Conservation (phyloP, 2,797 vertebrate species). For the Poliocrania exsul region DNA sequence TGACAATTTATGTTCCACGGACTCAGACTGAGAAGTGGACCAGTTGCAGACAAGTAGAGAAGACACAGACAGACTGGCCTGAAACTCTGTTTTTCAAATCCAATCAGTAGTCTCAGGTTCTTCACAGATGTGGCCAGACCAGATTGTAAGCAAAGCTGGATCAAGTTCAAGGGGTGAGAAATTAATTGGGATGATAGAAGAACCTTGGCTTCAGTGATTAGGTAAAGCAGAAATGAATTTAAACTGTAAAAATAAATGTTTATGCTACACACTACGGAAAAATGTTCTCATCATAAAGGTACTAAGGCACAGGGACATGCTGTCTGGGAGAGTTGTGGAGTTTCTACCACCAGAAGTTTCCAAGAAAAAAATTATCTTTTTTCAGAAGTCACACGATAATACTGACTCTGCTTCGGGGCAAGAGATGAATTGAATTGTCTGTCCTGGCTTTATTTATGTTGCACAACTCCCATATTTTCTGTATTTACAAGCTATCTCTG, state of each 20-base stretch:
- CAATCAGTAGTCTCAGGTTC: not conserved
- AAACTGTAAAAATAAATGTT: not conserved
- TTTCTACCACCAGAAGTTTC: not conserved
- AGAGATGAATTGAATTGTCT: not conserved
- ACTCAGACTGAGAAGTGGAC: not conserved
- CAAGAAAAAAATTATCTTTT: not conserved
- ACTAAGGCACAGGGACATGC: not conserved
- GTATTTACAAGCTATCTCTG: not conserved
- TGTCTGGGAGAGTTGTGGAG: not conserved
- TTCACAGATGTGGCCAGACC: not conserved
- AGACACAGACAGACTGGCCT: not conserved
- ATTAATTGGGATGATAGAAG: not conserved
- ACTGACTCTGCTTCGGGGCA: not conserved
- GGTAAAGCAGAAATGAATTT: not conserved
- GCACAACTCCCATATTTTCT: not conserved
- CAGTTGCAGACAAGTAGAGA: not conserved
- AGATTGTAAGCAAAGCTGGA: not conserved
- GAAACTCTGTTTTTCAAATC: not conserved
- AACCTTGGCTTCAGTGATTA: not conserved
- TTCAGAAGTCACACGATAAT: not conserved
- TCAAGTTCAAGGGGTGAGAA: not conserved
- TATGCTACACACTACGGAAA: not conserved
- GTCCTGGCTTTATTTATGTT: not conserved
- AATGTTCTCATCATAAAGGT: not conserved
- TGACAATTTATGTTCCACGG: not conserved